Conservation (phyloP, 2,113 vertebrate genomes). For the Engraulis encrasicolus region DNA sequence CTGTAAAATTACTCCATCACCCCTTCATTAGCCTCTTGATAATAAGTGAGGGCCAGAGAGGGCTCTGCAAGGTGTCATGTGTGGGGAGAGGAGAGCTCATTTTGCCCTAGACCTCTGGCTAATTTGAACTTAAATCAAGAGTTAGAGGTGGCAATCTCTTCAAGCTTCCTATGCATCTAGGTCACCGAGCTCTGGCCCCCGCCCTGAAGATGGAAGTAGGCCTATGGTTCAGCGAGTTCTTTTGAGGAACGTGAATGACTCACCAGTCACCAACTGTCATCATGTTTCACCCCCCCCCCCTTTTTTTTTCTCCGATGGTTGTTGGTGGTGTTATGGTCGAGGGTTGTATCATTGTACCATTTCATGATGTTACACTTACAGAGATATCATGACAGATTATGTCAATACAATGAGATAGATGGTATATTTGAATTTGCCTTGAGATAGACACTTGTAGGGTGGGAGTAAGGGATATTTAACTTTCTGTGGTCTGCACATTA, state of each 20-base stretch:
- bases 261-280: constrained; percentile 11
- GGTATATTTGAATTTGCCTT: neutral
- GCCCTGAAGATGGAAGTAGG: constrained; percentile 41
- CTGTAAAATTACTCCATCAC: constrained; percentile 73
- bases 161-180: constrained; percentile 53
- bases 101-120: constrained; percentile 57
- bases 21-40: constrained; percentile 69
- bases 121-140: constrained; percentile 55
- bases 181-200: constrained; percentile 49
- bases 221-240: constrained; percentile 50
- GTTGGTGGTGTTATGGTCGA: neutral
- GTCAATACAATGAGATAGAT: neutral
- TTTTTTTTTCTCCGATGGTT: too few species aligned
- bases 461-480: neutral
- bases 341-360: too few species aligned
- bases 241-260: constrained; percentile 45
- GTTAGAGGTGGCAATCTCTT: constrained; percentile 18
- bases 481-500: neutral
- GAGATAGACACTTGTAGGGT: neutral
- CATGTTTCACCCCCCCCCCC: too few species aligned
- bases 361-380: neutral
- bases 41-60: constrained; percentile 64
- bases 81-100: constrained; percentile 60
- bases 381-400: neutral
- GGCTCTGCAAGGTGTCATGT: constrained; percentile 58